Evolutionary conservation across 2,888 invertebrate genomes (phyloP).

Genomic region (Limnephilus marmoratus): DNA sequence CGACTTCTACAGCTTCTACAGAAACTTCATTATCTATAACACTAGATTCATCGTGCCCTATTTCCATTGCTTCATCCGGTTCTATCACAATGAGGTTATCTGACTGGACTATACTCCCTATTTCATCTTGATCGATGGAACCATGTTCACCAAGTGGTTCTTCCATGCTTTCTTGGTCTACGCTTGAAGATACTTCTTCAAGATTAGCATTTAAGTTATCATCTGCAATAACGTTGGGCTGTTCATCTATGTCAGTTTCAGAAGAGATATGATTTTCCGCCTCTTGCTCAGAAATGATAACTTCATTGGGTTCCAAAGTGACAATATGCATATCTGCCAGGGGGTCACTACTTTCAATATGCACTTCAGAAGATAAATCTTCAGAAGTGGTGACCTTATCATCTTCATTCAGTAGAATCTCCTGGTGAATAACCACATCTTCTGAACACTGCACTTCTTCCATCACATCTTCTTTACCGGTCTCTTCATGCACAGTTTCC

Average conservation of each 20-base stretch:
- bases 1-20: slow-evolving; percentile 8
- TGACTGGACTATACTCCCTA: background rate
- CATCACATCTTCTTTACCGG: slow-evolving; percentile 61
- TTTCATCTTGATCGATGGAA: slow-evolving; percentile 32
- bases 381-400: slow-evolving; percentile 35
- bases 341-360: slow-evolving; percentile 26
- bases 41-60: slow-evolving; percentile 9
- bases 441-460: slow-evolving; percentile 68
- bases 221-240: slow-evolving; percentile 18
- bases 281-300: slow-evolving; percentile 50
- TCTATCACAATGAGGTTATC: slow-evolving; percentile 43
- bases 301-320: slow-evolving; percentile 50
- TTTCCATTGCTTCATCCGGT: slow-evolving; percentile 66
- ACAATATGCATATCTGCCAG: slow-evolving; percentile 30
- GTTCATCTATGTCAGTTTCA: slow-evolving; percentile 6
- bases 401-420: slow-evolving; percentile 42
- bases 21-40: slow-evolving; percentile 13
- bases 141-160: slow-evolving; percentile 51
- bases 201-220: background rate
- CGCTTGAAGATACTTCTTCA: slow-evolving; percentile 32
- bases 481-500: slow-evolving; percentile 32
- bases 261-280: slow-evolving; percentile 37
- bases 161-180: slow-evolving; percentile 64
- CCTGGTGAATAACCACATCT: slow-evolving; percentile 58
- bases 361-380: background rate